Base-by-base conservation (phyloP, 1,140 invertebrate genomes). In the Saccostrea echinata region DNA sequence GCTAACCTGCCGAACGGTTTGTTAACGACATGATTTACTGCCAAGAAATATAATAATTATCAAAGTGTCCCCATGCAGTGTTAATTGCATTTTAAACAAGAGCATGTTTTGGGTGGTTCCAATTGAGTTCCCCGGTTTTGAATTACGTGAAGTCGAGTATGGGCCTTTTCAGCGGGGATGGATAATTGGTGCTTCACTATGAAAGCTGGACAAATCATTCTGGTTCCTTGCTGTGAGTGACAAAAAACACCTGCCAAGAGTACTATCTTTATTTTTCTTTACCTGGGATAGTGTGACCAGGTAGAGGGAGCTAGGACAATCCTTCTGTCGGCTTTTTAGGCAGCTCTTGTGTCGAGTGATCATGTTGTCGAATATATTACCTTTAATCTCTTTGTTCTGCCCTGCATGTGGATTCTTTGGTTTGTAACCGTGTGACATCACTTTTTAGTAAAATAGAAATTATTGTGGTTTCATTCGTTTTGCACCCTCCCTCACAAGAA, bases 51-150 rank as follows among this genome's bases (percentile, higher is more conserved):
- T 43, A 27, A 27, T 71, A 30, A 71, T 71, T 27, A 71, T 30
- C n/a, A 30, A 24, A 71, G 9, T 9, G 27, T 30, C 27, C 13
- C 12, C 24, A 27, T 30, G 64, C 64, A 27, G 64, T 24, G 27
- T 71, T 71, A 30, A 71, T 71, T 71, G 27, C 24, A 30, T 27
- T 13, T 71, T 71, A 27, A 71, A 30, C n/a, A 71, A 71, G 64
- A 71, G 64, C 64, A 71, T 71, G 64, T 71, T 71, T 71, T 71
- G 57, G 64, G 64, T 71, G 64, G 64, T 71, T 71, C 64, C 27
- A 30, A 30, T 71, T 18, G 57, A 64, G 21, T 64, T 64, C 21
- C 57, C 24, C 57, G 27, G 64, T 71, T 24, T 71, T 30, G 64
- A 24, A 27, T 71, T 71, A 16, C 64, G 27, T 71, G 27, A 71